These are phyloP conservation scores for Campoplex capitator DNA, from an alignment of 2,888 invertebrate genomes.

Conservation along the genomic window DNA sequence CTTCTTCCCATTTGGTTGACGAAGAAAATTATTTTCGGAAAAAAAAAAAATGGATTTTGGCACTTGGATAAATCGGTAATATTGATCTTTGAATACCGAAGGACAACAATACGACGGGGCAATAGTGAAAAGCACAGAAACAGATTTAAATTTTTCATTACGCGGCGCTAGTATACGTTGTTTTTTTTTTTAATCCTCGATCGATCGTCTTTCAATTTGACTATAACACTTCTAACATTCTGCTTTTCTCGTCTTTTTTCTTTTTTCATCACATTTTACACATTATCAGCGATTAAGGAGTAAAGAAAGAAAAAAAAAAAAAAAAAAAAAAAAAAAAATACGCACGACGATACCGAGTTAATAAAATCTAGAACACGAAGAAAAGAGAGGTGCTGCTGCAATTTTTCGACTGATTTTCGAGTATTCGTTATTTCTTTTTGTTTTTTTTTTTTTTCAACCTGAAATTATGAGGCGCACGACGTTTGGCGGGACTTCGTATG, in stretches of 20 bases:
- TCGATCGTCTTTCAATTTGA: constrained; percentile 43
- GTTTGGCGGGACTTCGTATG: constrained; percentile 27
- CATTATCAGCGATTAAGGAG: constrained; percentile 26
- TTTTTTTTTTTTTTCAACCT: background rate
- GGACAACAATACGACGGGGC: background rate
- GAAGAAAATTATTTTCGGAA: constrained; percentile 21
- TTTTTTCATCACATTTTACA: constrained; percentile 2
- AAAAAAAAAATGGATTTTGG: constrained; percentile 53
- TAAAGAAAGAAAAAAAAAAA: background rate
- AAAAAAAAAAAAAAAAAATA: background rate
- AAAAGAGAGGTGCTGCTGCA: background rate
- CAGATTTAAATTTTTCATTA: constrained; percentile 44
- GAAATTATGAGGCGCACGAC: constrained; percentile 3
- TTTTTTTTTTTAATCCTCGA: background rate
- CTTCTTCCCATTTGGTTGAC: constrained; percentile 8
- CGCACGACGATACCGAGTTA: constrained; percentile 46
- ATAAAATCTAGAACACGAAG: constrained; percentile 31
- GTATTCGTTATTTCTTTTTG: background rate
- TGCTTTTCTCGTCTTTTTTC: background rate
- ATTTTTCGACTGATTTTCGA: constrained; percentile 4
- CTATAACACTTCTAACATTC: constrained; percentile 17
- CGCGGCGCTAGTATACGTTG: constrained; percentile 25
- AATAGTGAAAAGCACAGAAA: constrained; percentile 37
- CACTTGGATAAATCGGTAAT: constrained; percentile 43
- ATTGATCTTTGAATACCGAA: constrained; percentile 21